Percentiles rank a stretch among this genome's conserved stretches.
Conservation (phyloP, 2,113 vertebrate genomes). For the Mus spicilegus region DNA sequence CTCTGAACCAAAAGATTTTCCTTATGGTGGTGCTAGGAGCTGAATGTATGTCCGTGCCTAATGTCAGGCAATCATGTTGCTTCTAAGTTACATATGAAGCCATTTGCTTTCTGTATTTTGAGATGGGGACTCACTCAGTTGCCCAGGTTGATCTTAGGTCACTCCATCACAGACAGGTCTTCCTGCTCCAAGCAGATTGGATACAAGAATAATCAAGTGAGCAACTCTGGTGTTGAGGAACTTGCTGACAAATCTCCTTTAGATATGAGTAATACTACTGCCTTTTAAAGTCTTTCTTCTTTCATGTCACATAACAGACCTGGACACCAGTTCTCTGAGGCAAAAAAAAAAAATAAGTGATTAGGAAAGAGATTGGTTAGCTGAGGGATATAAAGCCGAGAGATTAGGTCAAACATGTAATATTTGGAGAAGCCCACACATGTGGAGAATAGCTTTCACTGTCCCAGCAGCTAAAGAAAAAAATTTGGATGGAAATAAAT, state of each 20-base stretch:
- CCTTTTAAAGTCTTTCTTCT: neutral
- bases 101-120: neutral
- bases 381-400: neutral
- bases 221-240: neutral
- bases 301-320: neutral
- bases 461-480: neutral
- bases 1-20: neutral
- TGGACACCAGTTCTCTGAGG: neutral
- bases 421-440: neutral
- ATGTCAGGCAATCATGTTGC: neutral
- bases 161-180: neutral
- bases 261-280: neutral
- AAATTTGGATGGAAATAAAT: neutral
- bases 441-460: neutral
- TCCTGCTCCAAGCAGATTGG: neutral
- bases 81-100: neutral
- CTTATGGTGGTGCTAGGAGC: neutral
- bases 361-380: neutral
- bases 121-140: neutral
- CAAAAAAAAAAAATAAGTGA: slow-evolving; percentile 28
- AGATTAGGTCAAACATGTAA: neutral
- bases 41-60: neutral
- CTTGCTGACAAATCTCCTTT: neutral
- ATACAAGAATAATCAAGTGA: slow-evolving; percentile 31
- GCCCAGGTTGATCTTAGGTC: neutral